Conservation (phyloP, 2,113 vertebrate genomes). For the Zosterops hypoxanthus region DNA sequence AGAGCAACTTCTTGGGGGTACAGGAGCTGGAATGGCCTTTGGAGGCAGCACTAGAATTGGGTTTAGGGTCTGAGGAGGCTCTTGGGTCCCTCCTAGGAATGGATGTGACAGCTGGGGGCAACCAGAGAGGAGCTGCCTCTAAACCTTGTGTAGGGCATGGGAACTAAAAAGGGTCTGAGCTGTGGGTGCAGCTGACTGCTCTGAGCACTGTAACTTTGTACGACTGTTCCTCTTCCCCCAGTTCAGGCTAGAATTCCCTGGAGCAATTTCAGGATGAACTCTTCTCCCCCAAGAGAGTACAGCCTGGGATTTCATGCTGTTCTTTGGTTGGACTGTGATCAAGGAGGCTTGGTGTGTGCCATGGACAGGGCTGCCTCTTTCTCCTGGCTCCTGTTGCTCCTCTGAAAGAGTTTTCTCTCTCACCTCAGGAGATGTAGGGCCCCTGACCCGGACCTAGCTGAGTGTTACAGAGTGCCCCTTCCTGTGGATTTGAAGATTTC, state of each 20-base stretch:
- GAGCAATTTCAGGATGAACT: background rate
- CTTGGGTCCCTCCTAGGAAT: background rate
- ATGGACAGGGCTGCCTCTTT: background rate
- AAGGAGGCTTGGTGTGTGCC: background rate
- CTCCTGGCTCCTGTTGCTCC: background rate
- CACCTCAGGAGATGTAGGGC: background rate
- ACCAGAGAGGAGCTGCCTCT: background rate
- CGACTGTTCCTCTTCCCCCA: background rate
- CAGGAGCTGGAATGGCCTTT: fast-evolving
- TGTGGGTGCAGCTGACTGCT: background rate
- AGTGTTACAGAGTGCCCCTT: conserved; percentile 45
- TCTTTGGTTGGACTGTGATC: background rate
- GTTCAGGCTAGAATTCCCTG: background rate
- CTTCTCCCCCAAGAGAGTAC: background rate
- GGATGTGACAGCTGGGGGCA: background rate
- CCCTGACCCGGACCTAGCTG: background rate
- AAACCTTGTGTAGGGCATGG: fast-evolving
- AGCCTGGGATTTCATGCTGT: background rate
- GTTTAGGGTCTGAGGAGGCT: background rate
- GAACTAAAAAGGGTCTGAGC: background rate
- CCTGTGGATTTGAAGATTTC: conserved; percentile 48
- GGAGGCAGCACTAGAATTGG: background rate
- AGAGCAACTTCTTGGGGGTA: background rate
- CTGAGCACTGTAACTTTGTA: background rate
- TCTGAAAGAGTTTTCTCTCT: background rate